These are phyloP conservation scores for Threskiornis aethiopicus DNA, from an alignment of 2,797 vertebrate genomes.

Conservation along the genomic window DNA sequence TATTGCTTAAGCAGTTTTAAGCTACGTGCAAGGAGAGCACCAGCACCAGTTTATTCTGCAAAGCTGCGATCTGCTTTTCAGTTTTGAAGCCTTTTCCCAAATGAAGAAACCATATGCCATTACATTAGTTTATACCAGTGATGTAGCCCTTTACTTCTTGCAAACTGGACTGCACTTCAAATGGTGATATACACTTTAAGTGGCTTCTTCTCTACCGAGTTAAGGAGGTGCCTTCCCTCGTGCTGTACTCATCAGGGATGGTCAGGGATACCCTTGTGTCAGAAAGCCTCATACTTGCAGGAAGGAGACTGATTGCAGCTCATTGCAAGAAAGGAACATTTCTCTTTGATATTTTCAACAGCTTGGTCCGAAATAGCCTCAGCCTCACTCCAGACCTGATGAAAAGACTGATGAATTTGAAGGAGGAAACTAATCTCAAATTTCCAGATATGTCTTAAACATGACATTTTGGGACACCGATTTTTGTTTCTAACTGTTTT, in stretches of 20 bases:
- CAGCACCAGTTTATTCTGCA: background rate
- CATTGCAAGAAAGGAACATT: background rate
- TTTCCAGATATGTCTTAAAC: background rate
- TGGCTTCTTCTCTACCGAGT: background rate
- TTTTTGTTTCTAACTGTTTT: background rate
- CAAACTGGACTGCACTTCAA: background rate
- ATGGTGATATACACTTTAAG: background rate
- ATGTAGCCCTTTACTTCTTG: background rate
- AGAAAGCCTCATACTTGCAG: background rate
- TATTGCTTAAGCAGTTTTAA: background rate
- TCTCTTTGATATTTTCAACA: background rate
- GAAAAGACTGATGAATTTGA: background rate
- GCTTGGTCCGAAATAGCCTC: background rate
- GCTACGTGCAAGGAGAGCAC: background rate
- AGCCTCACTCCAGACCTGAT: background rate
- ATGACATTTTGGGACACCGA: background rate
- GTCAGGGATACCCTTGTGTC: background rate
- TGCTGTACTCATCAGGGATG: background rate
- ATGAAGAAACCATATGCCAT: background rate
- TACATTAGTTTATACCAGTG: background rate
- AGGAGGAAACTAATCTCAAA: background rate
- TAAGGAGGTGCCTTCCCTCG: background rate
- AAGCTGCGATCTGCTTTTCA: background rate
- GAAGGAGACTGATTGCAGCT: background rate
- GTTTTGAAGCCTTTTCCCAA: background rate